Percentiles rank a stretch among this genome's conserved stretches.
Conservation (phyloP, 2,797 vertebrate genomes). For the Oreortyx pictus region DNA sequence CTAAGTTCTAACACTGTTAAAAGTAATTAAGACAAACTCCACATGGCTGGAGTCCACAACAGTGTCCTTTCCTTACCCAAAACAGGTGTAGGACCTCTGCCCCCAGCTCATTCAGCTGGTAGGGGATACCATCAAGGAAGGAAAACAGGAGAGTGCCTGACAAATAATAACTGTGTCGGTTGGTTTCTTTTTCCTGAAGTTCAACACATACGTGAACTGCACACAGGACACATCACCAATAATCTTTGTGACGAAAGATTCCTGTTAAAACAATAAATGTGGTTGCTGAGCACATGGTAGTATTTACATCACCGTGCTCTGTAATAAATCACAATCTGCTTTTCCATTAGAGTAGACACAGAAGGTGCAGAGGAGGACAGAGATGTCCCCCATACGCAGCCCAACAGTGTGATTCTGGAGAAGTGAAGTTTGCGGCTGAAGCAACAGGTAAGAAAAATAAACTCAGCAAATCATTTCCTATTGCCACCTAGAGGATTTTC, state of each 20-base stretch:
- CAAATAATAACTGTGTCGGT: background rate
- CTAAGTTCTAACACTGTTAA: background rate
- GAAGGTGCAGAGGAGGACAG: background rate
- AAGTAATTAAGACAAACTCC: background rate
- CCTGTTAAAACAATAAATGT: background rate
- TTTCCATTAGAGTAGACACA: background rate
- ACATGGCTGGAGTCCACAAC: background rate
- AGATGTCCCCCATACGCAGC: background rate
- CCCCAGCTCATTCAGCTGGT: background rate
- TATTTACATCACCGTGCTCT: background rate
- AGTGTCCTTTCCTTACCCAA: background rate
- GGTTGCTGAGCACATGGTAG: rapidly evolving
- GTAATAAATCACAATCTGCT: background rate
- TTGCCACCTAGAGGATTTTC: conserved; percentile 63
- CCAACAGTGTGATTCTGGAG: background rate
- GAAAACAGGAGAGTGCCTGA: background rate
- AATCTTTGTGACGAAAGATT: background rate
- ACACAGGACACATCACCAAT: background rate
- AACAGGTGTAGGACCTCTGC: background rate
- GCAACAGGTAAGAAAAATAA: background rate
- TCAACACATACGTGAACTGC: background rate
- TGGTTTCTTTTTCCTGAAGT: background rate
- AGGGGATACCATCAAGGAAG: background rate
- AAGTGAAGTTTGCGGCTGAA: background rate
- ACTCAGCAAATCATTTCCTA: background rate